Percentiles rank a stretch among this genome's conserved stretches.
These are phyloP conservation scores for Trinorchestia longiramus DNA, from an alignment of 1,140 invertebrate genomes.

Conservation along the genomic window DNA sequence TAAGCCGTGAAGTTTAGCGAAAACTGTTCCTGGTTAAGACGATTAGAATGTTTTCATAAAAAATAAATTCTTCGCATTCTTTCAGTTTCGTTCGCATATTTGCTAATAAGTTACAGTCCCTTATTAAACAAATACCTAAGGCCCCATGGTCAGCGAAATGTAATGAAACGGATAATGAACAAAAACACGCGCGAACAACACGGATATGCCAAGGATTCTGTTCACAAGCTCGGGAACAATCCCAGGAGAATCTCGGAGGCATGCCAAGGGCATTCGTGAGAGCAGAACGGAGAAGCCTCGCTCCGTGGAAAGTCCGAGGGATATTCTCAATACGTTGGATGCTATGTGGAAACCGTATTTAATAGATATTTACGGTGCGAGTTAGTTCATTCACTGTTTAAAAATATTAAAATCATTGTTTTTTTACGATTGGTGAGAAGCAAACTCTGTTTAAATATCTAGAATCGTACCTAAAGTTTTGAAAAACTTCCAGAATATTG, in stretches of 20 bases:
- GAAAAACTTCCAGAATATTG: not conserved
- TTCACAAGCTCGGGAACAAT: not conserved
- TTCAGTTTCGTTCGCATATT: not conserved
- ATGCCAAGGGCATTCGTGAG: not conserved
- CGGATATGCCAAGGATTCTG: not conserved
- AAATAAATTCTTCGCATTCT: not conserved
- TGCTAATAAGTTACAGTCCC: not conserved
- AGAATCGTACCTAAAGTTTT: not conserved
- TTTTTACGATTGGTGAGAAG: not conserved
- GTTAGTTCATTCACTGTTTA: not conserved
- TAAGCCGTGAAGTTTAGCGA: not conserved
- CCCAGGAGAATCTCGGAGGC: not conserved
- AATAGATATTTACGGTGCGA: not conserved
- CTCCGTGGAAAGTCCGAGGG: not conserved
- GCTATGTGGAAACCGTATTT: not conserved
- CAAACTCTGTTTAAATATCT: not conserved
- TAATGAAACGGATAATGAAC: not conserved
- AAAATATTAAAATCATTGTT: not conserved
- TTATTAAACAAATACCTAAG: not conserved
- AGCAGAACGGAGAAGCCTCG: not conserved
- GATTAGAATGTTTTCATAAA: not conserved
- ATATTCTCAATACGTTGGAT: not conserved
- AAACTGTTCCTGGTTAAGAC: no score
- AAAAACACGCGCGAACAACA: not conserved
- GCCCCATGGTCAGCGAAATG: not conserved